These are phyloP conservation scores for Palythoa grandis DNA, from an alignment of 92 coral and sea anemone genomes.

Conservation along the genomic window DNA sequence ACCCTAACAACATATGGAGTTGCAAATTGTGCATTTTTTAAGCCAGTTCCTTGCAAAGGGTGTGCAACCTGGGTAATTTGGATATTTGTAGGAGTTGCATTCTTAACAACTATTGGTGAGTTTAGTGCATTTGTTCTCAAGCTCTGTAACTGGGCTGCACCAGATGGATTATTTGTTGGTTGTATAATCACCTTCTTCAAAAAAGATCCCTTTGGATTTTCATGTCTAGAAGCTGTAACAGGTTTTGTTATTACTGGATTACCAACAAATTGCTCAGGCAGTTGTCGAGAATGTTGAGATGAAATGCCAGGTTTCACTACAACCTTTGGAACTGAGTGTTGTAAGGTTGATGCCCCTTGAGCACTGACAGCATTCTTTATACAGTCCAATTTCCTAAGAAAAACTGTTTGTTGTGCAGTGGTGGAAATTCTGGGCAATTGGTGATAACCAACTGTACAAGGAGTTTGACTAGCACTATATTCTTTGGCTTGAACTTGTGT, in stretches of 20 bases:
- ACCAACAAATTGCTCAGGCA: background rate
- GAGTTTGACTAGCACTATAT: background rate
- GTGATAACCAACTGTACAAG: background rate
- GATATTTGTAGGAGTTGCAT: background rate
- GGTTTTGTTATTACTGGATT: conserved; percentile 7
- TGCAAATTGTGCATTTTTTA: background rate
- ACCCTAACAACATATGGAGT: background rate
- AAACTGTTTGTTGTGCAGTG: background rate
- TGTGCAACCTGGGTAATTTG: background rate
- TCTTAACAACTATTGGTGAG: conserved; percentile 1
- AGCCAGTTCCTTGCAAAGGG: background rate
- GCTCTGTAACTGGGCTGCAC: background rate
- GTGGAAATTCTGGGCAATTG: background rate
- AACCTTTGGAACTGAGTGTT: background rate
- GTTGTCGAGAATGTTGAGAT: background rate
- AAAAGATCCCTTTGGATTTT: background rate
- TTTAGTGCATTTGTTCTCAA: conserved; percentile 7
- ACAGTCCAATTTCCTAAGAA: background rate
- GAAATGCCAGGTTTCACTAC: background rate
- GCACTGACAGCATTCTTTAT: background rate
- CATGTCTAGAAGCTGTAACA: background rate
- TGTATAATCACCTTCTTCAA: background rate
- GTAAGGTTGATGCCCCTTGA: background rate
- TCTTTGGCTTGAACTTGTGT: background rate
- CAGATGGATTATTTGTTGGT: background rate